Base-by-base conservation (phyloP, 1,140 invertebrate genomes). In the Drosophila paulistorum region DNA sequence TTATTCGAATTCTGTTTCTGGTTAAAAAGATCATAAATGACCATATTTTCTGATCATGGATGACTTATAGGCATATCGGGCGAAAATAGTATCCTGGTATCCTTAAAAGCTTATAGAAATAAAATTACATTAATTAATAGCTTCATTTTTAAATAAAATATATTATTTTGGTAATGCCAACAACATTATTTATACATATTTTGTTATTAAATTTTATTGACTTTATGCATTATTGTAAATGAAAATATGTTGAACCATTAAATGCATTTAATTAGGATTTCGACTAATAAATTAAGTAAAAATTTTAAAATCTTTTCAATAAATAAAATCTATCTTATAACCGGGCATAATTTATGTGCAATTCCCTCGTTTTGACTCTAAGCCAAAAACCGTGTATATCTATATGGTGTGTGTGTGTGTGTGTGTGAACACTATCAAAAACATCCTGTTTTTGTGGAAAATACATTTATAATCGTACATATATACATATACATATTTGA, bases 401-500 rank as follows among this genome's bases (percentile, higher is more conserved):
- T 7, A 20, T 51, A 10, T 20, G 17, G 17, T n/a, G n/a, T n/a
- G 45, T 9, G 17, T 51, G 37, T 39, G 37, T 39, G 37, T 39
- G 37, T 39, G 37, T 26, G 57, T 39, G 57, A 54, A 60, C 72
- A 60, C 66, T 76, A 76, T 76, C 74, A 65, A 76, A 76, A 76
- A 76, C 74, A 76, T 76, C 74, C 74, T 76, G 74, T 77, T 77
- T 64, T 77, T 76, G 74, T 68, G 73, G 66, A 77, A 77, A 65
- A 61, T 61, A 60, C 74, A 77, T 77, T 77, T 77, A 77, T 77
- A 65, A 77, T 62, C 37, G n/a, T 14, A 60, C 11, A 39, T 13
- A 75, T 75, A 57, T 17, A 17, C 75, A 75, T 75, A 57, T 17
- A 17, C 75, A 74, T 62, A 35, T 17, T 58, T 65, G 58, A 65